Conservation (phyloP, 2,113 vertebrate species). For the Prolemur simus region DNA sequence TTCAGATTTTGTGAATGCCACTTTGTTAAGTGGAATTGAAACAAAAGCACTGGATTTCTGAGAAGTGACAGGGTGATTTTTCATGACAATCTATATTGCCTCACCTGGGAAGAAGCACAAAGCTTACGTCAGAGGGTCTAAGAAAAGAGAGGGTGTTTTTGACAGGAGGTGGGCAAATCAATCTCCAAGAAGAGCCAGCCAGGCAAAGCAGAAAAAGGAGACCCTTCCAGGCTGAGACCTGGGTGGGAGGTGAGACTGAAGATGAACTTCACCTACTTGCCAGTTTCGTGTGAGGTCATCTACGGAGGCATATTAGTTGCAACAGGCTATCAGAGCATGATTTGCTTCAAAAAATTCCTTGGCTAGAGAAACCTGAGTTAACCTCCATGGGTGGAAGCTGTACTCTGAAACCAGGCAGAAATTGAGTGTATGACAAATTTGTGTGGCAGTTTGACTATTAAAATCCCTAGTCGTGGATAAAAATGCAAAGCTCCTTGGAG, state of each 20-base stretch:
- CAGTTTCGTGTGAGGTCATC: background rate
- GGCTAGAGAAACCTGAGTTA: constrained; percentile 29
- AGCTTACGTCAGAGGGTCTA: background rate
- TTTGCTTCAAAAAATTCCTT: constrained; percentile 31
- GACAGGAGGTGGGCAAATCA: background rate
- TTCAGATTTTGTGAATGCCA: background rate
- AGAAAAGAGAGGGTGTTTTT: background rate
- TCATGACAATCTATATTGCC: background rate
- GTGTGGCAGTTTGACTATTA: constrained; percentile 69
- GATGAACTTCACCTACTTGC: background rate
- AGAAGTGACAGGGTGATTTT: background rate
- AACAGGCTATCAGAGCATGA: background rate
- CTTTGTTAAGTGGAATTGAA: background rate
- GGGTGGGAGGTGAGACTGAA: background rate
- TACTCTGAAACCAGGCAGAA: constrained; percentile 59
- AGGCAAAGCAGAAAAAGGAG: background rate
- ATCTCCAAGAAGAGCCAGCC: background rate
- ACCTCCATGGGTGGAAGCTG: background rate
- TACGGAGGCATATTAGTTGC: background rate
- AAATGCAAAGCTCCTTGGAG: constrained; percentile 66
- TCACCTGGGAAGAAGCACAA: background rate
- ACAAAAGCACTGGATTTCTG: background rate
- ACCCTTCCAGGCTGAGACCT: background rate
- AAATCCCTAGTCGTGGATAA: constrained; percentile 61
- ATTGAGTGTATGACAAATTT: constrained; percentile 69